These are phyloP conservation scores for Zaprionus kolodkinae DNA, from an alignment of 1,140 invertebrate species.

Conservation along the genomic window DNA sequence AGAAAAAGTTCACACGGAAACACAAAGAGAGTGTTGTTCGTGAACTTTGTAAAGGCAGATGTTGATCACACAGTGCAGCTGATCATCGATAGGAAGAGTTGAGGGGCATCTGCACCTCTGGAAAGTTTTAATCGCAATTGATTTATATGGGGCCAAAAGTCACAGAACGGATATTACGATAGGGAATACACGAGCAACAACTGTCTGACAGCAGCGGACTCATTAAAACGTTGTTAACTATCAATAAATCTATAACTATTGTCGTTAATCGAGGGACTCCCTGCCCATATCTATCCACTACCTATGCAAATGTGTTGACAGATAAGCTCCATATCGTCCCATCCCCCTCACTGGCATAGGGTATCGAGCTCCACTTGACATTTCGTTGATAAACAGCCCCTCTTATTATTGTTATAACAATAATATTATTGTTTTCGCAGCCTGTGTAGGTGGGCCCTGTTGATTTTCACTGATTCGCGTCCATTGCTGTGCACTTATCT, in stretches of 20 bases:
- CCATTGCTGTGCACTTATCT: constrained; percentile 11
- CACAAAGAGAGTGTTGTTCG: constrained; percentile 35
- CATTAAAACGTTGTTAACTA: constrained; percentile 70
- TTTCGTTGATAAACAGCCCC: constrained; percentile 39
- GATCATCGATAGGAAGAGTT: background rate
- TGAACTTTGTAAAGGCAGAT: constrained; percentile 64
- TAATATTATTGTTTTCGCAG: constrained; percentile 70
- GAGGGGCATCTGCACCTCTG: constrained; percentile 47
- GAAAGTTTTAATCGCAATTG: constrained; percentile 62
- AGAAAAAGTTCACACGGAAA: constrained; percentile 77
- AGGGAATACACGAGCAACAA: too few species aligned
- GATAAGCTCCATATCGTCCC: background rate
- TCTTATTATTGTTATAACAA: constrained; percentile 47
- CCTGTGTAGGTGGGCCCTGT: constrained; percentile 49
- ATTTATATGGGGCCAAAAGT: constrained; percentile 52
- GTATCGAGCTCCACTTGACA: constrained; percentile 26
- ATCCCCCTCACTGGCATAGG: background rate
- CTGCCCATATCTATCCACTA: constrained; percentile 16
- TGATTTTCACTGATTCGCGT: constrained; percentile 60
- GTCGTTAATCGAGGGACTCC: constrained; percentile 59
- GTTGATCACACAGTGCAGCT: constrained; percentile 1
- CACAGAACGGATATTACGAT: constrained; percentile 53
- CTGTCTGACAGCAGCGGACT: constrained; percentile 37
- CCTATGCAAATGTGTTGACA: background rate
- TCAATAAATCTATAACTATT: constrained; percentile 37